Evolutionary conservation across 2,797 vertebrate species (phyloP).

Genomic region (Sebastes matsubarae): DNA sequence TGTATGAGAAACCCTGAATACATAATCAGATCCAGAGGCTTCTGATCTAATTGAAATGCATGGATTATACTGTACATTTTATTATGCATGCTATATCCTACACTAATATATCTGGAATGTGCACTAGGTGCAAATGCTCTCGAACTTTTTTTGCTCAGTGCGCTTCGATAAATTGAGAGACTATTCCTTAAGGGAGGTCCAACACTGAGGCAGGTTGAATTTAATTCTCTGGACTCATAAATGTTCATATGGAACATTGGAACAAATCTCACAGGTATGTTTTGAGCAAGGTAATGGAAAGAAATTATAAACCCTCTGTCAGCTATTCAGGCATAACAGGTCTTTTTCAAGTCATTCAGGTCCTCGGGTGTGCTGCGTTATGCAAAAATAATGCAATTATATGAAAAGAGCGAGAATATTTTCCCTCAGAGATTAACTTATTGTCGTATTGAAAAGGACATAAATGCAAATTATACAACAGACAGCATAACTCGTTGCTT

Average conservation of each 20-base stretch:
- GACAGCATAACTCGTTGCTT: neutral
- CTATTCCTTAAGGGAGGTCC: neutral
- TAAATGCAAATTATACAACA: neutral
- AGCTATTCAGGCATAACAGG: neutral
- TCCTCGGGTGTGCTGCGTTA: neutral
- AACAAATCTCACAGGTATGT: neutral
- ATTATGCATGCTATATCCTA: neutral
- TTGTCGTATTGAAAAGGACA: neutral
- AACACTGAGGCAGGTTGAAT: neutral
- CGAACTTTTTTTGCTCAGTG: neutral
- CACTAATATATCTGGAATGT: neutral
- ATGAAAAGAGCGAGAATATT: neutral
- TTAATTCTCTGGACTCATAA: neutral
- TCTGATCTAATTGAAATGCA: neutral
- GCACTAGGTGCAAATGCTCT: neutral
- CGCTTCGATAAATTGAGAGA: neutral
- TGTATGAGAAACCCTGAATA: neutral
- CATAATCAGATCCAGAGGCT: neutral
- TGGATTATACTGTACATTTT: neutral
- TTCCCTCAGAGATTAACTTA: neutral
- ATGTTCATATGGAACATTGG: neutral
- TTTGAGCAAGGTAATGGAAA: neutral
- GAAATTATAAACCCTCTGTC: neutral
- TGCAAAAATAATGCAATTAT: neutral
- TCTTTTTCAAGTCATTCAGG: neutral